Evolutionary conservation across 1,140 invertebrate species (phyloP).

Genomic region (Eumaeus atala): DNA sequence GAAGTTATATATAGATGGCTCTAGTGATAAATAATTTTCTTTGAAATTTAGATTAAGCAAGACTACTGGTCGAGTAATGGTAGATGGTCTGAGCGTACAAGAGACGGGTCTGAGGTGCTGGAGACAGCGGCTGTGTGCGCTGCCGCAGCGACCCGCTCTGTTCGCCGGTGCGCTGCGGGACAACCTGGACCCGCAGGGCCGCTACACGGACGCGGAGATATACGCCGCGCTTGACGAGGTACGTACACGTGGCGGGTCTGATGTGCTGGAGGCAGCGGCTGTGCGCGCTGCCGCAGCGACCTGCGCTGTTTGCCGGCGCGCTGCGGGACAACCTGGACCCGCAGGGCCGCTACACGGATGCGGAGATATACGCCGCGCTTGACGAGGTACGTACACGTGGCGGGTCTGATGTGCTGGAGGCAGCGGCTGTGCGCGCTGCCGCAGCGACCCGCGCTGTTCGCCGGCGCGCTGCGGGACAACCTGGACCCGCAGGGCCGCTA

Average conservation of each 20-base stretch:
- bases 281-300: conserved; percentile 83
- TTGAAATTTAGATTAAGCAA: conserved; percentile 51
- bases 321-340: conserved; percentile 83
- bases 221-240: conserved; percentile 85
- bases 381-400: conserved; percentile 74
- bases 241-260: not conserved
- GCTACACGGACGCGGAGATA: conserved; percentile 76
- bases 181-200: conserved; percentile 81
- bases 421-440: no score
- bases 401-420: not conserved
- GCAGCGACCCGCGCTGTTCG: conserved; percentile 82
- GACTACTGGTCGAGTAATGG: conserved; percentile 66
- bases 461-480: conserved; percentile 79
- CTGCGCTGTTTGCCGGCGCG: conserved; percentile 80
- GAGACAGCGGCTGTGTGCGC: conserved; percentile 78
- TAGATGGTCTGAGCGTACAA: conserved; percentile 76
- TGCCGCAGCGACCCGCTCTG: conserved; percentile 83
- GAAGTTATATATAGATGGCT: no score
- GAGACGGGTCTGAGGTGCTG: conserved; percentile 77
- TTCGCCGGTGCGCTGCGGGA: conserved; percentile 79
- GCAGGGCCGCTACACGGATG: conserved; percentile 75
- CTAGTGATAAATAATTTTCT: no score
- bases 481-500: conserved; percentile 69
- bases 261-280: conserved; percentile 38
- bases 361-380: conserved; percentile 81